Conservation (phyloP, 2,797 vertebrate genomes). For the Florisuga fusca region DNA sequence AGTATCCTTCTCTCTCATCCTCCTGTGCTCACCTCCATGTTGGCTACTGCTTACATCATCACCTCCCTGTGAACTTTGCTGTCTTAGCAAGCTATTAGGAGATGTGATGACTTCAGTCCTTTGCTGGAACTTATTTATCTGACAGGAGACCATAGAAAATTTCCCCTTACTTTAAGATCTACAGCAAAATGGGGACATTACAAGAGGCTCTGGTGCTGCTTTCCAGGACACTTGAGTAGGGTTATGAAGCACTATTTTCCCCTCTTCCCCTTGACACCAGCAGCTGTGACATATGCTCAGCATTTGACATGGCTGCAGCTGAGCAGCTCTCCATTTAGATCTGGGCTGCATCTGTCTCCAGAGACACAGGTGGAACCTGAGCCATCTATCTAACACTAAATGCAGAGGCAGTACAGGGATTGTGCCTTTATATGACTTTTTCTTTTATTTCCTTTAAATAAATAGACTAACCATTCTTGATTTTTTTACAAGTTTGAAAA, state of each 20-base stretch:
- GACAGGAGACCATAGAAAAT: not conserved
- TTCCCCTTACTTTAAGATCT: not conserved
- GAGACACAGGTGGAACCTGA: constrained; percentile 64
- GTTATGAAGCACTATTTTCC: not conserved
- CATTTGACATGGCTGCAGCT: constrained; percentile 19
- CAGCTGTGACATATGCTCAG: constrained; percentile 46
- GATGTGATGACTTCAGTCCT: not conserved
- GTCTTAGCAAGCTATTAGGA: not conserved
- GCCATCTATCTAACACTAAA: constrained; percentile 59
- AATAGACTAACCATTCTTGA: constrained; percentile 7
- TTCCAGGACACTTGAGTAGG: not conserved
- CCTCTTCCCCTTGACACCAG: not conserved
- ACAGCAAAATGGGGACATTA: not conserved
- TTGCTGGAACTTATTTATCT: not conserved
- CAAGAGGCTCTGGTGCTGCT: not conserved
- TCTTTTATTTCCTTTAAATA: constrained; percentile 43
- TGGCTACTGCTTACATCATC: not conserved
- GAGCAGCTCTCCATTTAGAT: constrained; percentile 34
- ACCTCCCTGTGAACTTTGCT: not conserved
- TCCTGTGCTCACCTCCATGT: not conserved
- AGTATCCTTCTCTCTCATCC: not conserved
- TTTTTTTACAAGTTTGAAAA: constrained; percentile 31
- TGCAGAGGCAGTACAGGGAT: constrained; percentile 2
- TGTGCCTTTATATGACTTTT: constrained; percentile 31
- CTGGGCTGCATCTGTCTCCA: constrained; percentile 50